Conservation (phyloP, 2,797 vertebrate genomes). For the Ispidina lecontei region DNA sequence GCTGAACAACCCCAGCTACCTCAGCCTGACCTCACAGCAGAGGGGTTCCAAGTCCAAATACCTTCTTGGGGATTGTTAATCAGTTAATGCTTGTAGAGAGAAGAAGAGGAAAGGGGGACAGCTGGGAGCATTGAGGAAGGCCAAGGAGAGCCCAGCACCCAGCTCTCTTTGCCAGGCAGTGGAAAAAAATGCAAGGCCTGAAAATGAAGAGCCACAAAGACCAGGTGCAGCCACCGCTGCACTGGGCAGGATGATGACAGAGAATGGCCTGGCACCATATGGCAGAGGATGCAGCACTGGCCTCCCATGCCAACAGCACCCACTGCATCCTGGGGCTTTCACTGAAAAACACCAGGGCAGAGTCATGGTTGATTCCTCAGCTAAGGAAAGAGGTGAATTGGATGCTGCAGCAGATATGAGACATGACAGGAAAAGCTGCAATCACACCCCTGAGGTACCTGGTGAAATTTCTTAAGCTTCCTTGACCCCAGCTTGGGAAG, state of each 20-base stretch:
- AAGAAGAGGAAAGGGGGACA: not conserved
- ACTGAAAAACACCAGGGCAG: not conserved
- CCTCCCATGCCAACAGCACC: not conserved
- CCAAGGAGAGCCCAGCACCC: not conserved
- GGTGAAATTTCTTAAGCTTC: not conserved
- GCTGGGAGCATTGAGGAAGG: not conserved
- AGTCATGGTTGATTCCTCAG: rapidly evolving
- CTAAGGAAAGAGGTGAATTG: not conserved
- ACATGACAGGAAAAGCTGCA: not conserved
- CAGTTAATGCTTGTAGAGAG: not conserved
- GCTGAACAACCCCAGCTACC: too few species aligned
- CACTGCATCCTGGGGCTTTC: rapidly evolving
- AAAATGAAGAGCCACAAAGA: not conserved
- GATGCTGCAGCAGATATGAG: not conserved
- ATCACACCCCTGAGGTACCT: not conserved
- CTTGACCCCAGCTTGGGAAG: not conserved
- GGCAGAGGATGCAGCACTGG: not conserved
- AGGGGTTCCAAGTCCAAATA: not conserved
- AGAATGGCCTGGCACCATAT: too few species aligned
- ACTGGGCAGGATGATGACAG: not conserved
- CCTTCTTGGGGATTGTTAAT: not conserved
- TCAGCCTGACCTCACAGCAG: not conserved
- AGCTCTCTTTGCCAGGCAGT: not conserved
- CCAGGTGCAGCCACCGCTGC: rapidly evolving
- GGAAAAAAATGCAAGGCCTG: not conserved